Conservation (phyloP, 2,888 invertebrate genomes). For the Colletes collaris region DNA sequence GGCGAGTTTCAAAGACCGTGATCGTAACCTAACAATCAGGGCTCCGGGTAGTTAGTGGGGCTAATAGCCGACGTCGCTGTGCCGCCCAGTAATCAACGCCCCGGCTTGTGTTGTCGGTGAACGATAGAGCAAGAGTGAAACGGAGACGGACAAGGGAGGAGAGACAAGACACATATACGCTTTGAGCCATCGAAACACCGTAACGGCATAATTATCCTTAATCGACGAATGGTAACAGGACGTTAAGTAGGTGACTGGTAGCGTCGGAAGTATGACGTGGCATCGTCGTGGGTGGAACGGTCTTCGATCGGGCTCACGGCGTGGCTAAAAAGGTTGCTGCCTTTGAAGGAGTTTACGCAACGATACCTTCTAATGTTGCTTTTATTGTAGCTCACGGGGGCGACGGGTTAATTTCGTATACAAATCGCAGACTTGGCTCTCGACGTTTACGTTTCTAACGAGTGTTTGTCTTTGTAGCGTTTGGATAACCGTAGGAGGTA, state of each 20-base stretch:
- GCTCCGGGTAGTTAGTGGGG: constrained; percentile 67
- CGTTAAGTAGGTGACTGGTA: constrained; percentile 27
- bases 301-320: not conserved
- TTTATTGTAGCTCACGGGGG: constrained; percentile 3
- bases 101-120: constrained; percentile 31
- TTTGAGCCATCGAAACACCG: constrained; percentile 46
- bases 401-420: not conserved
- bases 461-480: not conserved
- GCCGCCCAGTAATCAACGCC: constrained; percentile 71
- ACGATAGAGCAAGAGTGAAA: constrained; percentile 45
- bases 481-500: no score
- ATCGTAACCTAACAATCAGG: constrained; percentile 71
- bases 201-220: constrained; percentile 61
- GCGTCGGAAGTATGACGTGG: not conserved
- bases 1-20: constrained; percentile 66
- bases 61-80: constrained; percentile 65
- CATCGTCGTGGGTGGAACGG: not conserved
- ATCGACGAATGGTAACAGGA: constrained; percentile 54
- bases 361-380: constrained; percentile 15
- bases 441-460: constrained; percentile 7
- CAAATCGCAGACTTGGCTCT: constrained; percentile 3
- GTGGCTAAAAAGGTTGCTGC: constrained; percentile 12
- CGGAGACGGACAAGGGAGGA: constrained; percentile 11
- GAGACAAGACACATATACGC: constrained; percentile 21
- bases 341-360: constrained; percentile 26